phyloP scores from a whole-genome alignment of 2,888 invertebrate genomes.

The Microdon myrmicae region DNA sequence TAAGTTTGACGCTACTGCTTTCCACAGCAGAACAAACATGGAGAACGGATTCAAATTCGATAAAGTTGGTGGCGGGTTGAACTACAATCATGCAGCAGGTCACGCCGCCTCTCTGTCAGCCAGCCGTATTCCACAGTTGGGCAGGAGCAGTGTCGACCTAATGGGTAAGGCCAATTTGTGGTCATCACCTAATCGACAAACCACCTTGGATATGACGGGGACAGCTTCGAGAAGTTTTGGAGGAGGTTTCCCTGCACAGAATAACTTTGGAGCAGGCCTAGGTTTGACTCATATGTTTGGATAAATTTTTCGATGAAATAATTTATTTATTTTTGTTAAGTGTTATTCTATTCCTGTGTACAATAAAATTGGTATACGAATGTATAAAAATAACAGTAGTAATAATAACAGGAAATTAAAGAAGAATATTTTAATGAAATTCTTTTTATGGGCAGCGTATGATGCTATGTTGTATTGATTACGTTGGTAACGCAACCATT shows the following conservation, averaged over 20 bases:
- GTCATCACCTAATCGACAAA: slow-evolving; percentile 55
- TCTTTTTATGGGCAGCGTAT: too few species aligned
- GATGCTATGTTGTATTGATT: too few species aligned
- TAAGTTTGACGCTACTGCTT: slow-evolving; percentile 56
- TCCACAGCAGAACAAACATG: slow-evolving; percentile 55
- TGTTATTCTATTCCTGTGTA: too few species aligned
- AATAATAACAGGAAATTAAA: too few species aligned
- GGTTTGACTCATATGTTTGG: slow-evolving; percentile 55
- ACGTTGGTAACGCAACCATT: too few species aligned
- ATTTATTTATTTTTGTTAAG: not conserved
- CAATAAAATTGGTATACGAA: too few species aligned
- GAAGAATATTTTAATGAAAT: too few species aligned
- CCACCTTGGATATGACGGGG: slow-evolving; percentile 57
- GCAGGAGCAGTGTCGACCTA: slow-evolving; percentile 56
- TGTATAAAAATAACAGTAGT: too few species aligned
- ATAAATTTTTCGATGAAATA: not conserved
- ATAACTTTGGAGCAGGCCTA: slow-evolving; percentile 54
- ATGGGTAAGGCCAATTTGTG: slow-evolving; percentile 57
- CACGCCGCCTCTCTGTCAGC: slow-evolving; percentile 57
- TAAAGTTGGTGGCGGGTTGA: slow-evolving; percentile 57
- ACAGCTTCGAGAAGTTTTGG: slow-evolving; percentile 56
- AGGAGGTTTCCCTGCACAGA: slow-evolving; percentile 54
- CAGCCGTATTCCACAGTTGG: slow-evolving; percentile 56
- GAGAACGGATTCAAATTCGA: slow-evolving; percentile 56
- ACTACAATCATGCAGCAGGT: slow-evolving; percentile 54